Percentiles rank a stretch among this genome's conserved stretches.
phyloP scores from a whole-genome alignment of 2,797 vertebrate species.

The Chaenodraco wilsoni region DNA sequence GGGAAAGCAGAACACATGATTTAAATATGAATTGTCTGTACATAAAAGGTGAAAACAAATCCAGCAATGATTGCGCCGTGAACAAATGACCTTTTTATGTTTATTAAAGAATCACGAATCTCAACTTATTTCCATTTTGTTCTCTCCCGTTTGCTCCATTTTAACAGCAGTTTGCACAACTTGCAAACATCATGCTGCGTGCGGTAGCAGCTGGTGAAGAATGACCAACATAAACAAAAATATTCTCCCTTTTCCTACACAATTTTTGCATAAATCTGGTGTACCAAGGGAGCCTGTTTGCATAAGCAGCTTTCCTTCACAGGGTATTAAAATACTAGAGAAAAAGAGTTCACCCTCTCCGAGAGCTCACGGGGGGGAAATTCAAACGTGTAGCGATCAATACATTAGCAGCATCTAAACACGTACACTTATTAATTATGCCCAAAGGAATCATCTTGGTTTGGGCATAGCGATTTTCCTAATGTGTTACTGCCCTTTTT shows the following conservation, averaged over 20 bases:
- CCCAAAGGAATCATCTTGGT: not conserved
- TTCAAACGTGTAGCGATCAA: slow-evolving; percentile 16
- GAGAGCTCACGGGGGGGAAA: not conserved
- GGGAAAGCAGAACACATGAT: not conserved
- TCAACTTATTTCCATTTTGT: slow-evolving; percentile 10
- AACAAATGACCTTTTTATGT: slow-evolving; percentile 1
- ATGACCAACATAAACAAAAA: slow-evolving; percentile 51
- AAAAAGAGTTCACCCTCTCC: slow-evolving; percentile 25
- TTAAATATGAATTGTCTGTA: slow-evolving; percentile 29
- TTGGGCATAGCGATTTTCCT: not conserved
- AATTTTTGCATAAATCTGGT: slow-evolving; percentile 17
- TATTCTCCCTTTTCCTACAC: slow-evolving; percentile 24
- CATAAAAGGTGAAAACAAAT: slow-evolving; percentile 7
- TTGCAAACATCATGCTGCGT: slow-evolving; percentile 1
- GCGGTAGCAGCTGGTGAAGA: not conserved
- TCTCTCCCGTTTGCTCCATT: slow-evolving; percentile 16
- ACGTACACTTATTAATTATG: not conserved
- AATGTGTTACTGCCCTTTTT: not conserved
- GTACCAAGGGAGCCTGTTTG: slow-evolving; percentile 8
- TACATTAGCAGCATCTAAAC: slow-evolving; percentile 11
- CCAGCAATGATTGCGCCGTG: not conserved
- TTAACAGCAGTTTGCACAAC: slow-evolving; percentile 20
- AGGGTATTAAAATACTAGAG: slow-evolving; percentile 25
- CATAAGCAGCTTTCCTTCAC: slow-evolving; percentile 34
- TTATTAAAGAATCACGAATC: slow-evolving; percentile 3